Base-by-base conservation (phyloP, 2,888 invertebrate genomes). In the Pristionchus mayeri region DNA sequence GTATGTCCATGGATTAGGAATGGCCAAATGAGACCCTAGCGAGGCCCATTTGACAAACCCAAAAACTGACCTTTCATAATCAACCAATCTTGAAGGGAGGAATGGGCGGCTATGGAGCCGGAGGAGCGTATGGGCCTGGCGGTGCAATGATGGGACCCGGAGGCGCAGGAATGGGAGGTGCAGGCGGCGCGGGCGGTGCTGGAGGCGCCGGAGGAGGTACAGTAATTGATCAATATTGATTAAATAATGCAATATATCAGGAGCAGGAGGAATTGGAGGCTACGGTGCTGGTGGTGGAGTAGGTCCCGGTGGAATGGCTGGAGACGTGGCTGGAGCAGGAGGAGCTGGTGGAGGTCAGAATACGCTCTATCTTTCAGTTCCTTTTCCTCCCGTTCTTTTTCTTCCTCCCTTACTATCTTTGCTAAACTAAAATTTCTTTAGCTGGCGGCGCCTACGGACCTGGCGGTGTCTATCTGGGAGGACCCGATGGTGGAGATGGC, bases 71-170 rank as follows among this genome's bases (percentile, higher is more conserved):
- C n/a, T n/a, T n/a, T n/a, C n/a, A 24, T 18, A 13, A 78, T 18
- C 9, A 48, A 52, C 40, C 11, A 48, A 63, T 37, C 7, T 80
- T 80, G 7, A 37, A 80, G 80, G 54, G 44, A 63, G 85, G 85
- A 54, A 30, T 57, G 40, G 85, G 85, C 63, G 76, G 85, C 52
- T 57, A 57, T 27, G 85, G 80, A 27, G 67, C 37, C 30, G 86
- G 84, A 34, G 85, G 85, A n/a, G 84, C 21, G 18, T 82, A 52
- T 30, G 71, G 52, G 18, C 34, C 34, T 0, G 76, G 71, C 37
- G 84, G 48, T 0, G 84, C 67, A 27, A 50, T 50, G 27, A 78
- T 78, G 76, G 76, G 76, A 78, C 50, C 76, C 9, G 76, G 76
- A 4, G 76, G 76, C 21, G 75, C 54, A 0, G 54, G 57, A 6